Evolutionary conservation across 2,113 vertebrate species (phyloP).

Genomic region (Pantherophis guttatus): DNA sequence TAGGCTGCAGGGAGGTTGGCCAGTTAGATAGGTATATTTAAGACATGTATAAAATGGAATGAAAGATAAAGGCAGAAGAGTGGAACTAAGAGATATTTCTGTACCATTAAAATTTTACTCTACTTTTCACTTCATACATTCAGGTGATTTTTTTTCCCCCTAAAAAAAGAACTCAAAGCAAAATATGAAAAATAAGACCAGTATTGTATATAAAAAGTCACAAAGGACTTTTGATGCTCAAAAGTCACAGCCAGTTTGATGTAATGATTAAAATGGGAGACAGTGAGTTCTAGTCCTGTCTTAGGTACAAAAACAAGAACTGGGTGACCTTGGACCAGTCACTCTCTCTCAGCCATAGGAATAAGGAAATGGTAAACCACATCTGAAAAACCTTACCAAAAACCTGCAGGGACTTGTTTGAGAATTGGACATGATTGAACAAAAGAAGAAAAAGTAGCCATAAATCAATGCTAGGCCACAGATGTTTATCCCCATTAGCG

Average conservation of each 20-base stretch:
- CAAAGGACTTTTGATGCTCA: not conserved
- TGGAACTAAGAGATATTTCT: not conserved
- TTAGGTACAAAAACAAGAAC: not conserved
- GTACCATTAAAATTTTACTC: not conserved
- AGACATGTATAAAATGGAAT: not conserved
- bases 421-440: not conserved
- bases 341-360: not conserved
- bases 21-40: not conserved
- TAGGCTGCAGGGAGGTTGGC: too few relatives aligned
- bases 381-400: not conserved
- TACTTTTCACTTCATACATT: not conserved
- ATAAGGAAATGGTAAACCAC: not conserved
- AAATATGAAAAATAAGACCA: not conserved
- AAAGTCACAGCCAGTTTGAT: not conserved
- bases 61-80: not conserved
- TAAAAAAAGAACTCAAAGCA: not conserved
- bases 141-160: not conserved
- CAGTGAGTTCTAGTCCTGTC: not conserved
- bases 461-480: not conserved
- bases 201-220: not conserved
- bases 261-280: not conserved
- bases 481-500: not conserved
- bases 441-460: not conserved
- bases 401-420: not conserved
- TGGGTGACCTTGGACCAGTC: not conserved